A percentile compares a stretch with the other conserved stretches of the same genome.
Evolutionary conservation across 2,888 invertebrate genomes (phyloP).

Genomic region (Machimus rusticus): DNA sequence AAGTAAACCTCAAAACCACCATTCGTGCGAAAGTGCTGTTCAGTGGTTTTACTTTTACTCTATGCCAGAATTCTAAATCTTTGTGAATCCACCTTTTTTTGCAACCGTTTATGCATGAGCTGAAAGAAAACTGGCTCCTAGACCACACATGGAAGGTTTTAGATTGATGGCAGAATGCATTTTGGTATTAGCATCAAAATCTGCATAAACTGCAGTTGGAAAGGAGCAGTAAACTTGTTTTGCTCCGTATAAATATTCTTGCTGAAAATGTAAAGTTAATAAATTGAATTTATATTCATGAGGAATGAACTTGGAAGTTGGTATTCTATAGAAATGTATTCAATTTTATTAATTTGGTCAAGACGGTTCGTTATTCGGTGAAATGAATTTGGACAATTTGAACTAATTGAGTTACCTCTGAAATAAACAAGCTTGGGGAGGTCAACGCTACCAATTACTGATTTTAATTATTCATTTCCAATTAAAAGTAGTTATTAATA

Average conservation of each 20-base stretch:
- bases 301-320: background rate
- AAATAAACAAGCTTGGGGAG: too few relatives aligned
- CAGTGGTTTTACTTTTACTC: background rate
- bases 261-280: background rate
- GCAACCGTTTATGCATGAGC: background rate
- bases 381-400: background rate
- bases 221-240: background rate
- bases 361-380: background rate
- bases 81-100: background rate
- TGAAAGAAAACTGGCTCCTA: background rate
- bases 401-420: too few relatives aligned
- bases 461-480: too few relatives aligned
- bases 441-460: too few relatives aligned
- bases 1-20: background rate
- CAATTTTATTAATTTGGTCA: background rate
- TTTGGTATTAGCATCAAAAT: background rate
- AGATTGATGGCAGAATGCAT: background rate
- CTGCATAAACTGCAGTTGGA: background rate
- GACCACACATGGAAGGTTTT: background rate
- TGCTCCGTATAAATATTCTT: background rate
- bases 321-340: background rate
- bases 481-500: too few relatives aligned
- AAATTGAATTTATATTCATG: background rate
- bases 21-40: background rate
- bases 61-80: background rate